phyloP scores from a whole-genome alignment of 2,797 vertebrate species.

The Thalassophryne amazonica region DNA sequence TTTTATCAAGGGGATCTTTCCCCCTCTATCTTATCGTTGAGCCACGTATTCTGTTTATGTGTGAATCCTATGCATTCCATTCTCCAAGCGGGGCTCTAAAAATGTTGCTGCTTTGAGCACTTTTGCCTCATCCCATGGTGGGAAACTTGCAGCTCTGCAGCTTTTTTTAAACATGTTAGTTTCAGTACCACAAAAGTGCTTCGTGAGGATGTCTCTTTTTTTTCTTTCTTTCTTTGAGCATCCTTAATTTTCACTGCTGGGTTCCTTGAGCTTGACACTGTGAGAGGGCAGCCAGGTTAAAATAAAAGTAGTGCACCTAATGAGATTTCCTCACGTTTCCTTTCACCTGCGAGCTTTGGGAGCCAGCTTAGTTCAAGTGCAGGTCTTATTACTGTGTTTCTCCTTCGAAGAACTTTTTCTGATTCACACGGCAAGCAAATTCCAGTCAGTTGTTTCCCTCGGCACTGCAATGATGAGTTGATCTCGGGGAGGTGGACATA shows the following conservation, averaged over 20 bases:
- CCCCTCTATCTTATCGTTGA: constrained; percentile 33
- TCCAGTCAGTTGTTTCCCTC: constrained; percentile 71
- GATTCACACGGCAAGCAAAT: constrained; percentile 72
- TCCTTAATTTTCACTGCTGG: constrained; percentile 58
- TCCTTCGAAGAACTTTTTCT: constrained; percentile 58
- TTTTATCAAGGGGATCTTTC: constrained; percentile 51
- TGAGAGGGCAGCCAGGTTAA: constrained; percentile 50
- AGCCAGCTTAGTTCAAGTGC: constrained; percentile 73
- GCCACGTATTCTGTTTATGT: constrained; percentile 58
- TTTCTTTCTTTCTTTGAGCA: constrained; percentile 14
- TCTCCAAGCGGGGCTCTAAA: constrained; percentile 65
- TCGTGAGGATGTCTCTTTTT: constrained; percentile 39
- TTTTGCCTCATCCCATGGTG: constrained; percentile 57
- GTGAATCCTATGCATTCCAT: constrained; percentile 59
- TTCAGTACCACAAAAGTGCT: constrained; percentile 33
- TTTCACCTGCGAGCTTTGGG: constrained; percentile 43
- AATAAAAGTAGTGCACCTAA: constrained; percentile 66
- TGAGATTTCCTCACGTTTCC: constrained; percentile 68
- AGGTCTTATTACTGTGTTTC: constrained; percentile 73
- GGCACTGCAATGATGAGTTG: constrained; percentile 53
- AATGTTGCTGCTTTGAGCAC: constrained; percentile 76
- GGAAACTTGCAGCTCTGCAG: constrained; percentile 65
- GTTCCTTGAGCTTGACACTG: constrained; percentile 40
- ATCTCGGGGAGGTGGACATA: constrained; percentile 56
- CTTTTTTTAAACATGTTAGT: constrained; percentile 44